Conservation (phyloP, 1,140 invertebrate genomes). For the Hormaphis cornu region DNA sequence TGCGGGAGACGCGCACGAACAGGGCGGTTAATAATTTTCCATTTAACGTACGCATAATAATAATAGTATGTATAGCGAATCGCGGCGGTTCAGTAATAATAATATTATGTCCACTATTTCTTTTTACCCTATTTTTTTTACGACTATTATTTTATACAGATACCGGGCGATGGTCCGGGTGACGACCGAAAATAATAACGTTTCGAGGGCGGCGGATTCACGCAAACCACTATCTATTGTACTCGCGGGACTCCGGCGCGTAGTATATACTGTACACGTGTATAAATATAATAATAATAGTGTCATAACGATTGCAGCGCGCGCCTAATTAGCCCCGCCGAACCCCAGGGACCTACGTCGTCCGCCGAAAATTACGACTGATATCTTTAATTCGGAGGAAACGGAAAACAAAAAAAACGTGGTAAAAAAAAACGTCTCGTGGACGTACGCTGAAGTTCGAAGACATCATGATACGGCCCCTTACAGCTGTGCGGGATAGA, state of each 20-base stretch:
- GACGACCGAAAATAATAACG: constrained; percentile 4
- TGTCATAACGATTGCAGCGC: too few species aligned
- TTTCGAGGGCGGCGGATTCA: background rate
- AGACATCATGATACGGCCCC: too few species aligned
- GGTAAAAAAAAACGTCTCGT: too few species aligned
- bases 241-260: background rate
- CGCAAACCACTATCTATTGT: constrained; percentile 30
- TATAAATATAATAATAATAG: background rate
- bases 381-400: too few species aligned
- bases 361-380: too few species aligned
- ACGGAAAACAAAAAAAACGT: too few species aligned
- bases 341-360: too few species aligned
- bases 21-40: background rate
- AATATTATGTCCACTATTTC: background rate
- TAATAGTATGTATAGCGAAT: too few species aligned
- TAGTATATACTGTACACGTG: background rate
- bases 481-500: too few species aligned
- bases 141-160: background rate
- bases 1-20: background rate
- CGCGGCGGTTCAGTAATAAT: too few species aligned
- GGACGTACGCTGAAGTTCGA: too few species aligned
- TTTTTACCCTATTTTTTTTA: background rate
- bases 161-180: background rate
- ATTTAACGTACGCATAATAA: background rate
- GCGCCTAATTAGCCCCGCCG: constrained; percentile 7